Evolutionary conservation across 2,888 invertebrate species (phyloP).

Genomic region (Amphipoea lucens): DNA sequence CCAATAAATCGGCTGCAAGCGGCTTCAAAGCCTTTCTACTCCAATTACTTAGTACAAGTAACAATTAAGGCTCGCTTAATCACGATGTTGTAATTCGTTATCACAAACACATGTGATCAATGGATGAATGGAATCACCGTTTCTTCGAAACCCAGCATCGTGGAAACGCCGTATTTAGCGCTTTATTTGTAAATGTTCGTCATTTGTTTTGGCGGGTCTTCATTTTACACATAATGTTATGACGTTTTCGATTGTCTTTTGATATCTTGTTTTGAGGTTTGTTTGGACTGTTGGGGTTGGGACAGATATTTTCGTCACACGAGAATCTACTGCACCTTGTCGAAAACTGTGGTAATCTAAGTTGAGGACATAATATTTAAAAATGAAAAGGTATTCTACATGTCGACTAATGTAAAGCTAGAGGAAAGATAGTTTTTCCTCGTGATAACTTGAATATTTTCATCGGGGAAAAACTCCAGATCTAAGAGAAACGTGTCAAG

Average conservation of each 20-base stretch:
- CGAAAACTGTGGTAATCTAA: background rate
- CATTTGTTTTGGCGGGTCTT: constrained; percentile 59
- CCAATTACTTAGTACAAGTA: constrained; percentile 58
- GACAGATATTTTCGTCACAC: constrained; percentile 2
- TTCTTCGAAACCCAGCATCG: constrained; percentile 55
- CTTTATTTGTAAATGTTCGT: constrained; percentile 64
- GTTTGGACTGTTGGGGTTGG: background rate
- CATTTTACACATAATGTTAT: constrained; percentile 38
- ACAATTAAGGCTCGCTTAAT: constrained; percentile 58
- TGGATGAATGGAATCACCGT: constrained; percentile 59
- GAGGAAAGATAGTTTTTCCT: background rate
- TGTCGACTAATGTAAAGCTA: background rate
- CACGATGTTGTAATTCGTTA: constrained; percentile 59
- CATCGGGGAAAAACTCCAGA: background rate
- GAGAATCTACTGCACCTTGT: background rate
- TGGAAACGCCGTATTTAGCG: constrained; percentile 58
- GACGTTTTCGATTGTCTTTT: constrained; percentile 29
- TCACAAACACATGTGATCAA: constrained; percentile 66
- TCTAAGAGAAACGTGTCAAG: background rate
- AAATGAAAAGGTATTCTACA: background rate
- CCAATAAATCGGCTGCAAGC: constrained; percentile 32
- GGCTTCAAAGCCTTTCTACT: constrained; percentile 37
- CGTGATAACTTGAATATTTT: background rate
- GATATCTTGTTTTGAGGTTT: constrained; percentile 32
- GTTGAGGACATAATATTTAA: background rate